Conservation (phyloP, 2,797 vertebrate genomes). For the Phylloscopus collybita region DNA sequence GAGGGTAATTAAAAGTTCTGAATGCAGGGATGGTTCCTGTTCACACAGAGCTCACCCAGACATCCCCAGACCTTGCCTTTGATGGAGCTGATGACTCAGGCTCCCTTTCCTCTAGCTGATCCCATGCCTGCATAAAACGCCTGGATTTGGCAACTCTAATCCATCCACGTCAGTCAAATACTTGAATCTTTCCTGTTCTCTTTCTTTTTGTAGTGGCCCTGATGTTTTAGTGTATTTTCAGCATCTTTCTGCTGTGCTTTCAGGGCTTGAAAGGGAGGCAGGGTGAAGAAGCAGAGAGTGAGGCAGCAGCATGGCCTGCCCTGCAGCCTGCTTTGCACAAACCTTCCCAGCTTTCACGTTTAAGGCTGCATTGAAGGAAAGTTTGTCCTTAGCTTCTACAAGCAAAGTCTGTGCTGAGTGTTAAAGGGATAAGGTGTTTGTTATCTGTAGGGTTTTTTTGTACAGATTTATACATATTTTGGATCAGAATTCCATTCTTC, state of each 20-base stretch:
- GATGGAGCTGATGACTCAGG: constrained; percentile 60
- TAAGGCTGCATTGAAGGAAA: background rate
- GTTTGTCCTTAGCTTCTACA: background rate
- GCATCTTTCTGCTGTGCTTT: background rate
- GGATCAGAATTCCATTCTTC: background rate
- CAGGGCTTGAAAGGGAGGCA: background rate
- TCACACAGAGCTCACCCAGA: constrained; percentile 17
- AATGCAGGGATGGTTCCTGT: constrained; percentile 43
- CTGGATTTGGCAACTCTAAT: constrained; percentile 24
- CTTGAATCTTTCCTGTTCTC: constrained; percentile 28
- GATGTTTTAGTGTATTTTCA: background rate
- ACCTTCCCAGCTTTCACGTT: background rate
- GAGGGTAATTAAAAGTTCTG: constrained; percentile 66
- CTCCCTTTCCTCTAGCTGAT: constrained; percentile 40
- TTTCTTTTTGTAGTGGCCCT: constrained; percentile 1
- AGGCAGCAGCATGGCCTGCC: background rate
- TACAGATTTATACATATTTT: background rate
- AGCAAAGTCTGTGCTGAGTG: background rate
- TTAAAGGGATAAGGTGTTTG: background rate
- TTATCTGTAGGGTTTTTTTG: background rate
- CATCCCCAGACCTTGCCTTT: constrained; percentile 30
- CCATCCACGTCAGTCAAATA: constrained; percentile 43
- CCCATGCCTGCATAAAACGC: background rate
- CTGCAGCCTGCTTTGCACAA: background rate
- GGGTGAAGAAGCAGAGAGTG: background rate